phyloP scores from a whole-genome alignment of 2,797 vertebrate genomes.

The Ctenopoma kingsleyae region DNA sequence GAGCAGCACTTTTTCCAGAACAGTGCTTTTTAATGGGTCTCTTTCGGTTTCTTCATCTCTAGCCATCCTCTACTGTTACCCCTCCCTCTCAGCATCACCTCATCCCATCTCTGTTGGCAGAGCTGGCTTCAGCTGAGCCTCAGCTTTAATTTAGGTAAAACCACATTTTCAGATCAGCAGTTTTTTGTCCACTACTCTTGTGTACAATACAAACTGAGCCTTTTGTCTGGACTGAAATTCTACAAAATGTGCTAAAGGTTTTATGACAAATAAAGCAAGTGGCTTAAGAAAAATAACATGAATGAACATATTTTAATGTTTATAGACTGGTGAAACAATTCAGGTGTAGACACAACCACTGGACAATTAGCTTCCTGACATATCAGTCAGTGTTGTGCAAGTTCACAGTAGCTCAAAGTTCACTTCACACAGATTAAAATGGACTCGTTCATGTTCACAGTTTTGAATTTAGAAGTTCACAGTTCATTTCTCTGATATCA shows the following conservation, averaged over 20 bases:
- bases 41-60: neutral
- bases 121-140: conserved; percentile 15
- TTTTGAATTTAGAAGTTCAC: too few relatives aligned
- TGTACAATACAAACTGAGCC: neutral
- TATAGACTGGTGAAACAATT: too few relatives aligned
- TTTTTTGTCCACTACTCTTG: conserved; percentile 25
- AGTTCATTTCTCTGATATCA: too few relatives aligned
- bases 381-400: too few relatives aligned
- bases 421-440: too few relatives aligned
- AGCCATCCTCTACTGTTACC: conserved; percentile 6
- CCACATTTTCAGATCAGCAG: conserved; percentile 45
- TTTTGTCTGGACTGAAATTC: neutral
- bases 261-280: neutral
- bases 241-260: neutral
- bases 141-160: conserved; percentile 39
- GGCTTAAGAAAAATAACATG: neutral
- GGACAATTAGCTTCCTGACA: neutral
- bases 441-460: too few relatives aligned
- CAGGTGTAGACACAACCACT: too few relatives aligned
- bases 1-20: conserved; percentile 40
- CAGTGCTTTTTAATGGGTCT: conserved; percentile 33
- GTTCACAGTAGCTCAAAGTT: too few relatives aligned
- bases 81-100: neutral
- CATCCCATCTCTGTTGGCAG: conserved; percentile 16
- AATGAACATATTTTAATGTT: too few relatives aligned